Evolutionary conservation across 2,888 invertebrate genomes (phyloP), one percentile per base, ranked within the genome.

Genomic region (Harpalus rubripes): DNA sequence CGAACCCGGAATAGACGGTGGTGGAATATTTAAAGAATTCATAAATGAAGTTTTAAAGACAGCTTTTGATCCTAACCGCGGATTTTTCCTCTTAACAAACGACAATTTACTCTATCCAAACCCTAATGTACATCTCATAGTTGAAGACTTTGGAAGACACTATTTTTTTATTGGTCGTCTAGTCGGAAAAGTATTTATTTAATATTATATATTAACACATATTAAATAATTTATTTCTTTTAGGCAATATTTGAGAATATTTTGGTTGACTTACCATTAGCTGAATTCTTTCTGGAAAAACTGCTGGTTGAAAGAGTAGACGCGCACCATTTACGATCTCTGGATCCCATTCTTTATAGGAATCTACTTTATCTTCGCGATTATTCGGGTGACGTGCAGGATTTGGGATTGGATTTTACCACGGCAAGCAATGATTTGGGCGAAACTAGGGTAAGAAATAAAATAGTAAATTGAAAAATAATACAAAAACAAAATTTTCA

Each of bases 1-100:
- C 88, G 99, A 99, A 91, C 98, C 98, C 0, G 99, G 99, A 0
- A 97, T 99, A 1, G 99, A 99, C 90, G 99, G 99, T 1, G 99
- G 99, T 1, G 99, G 99, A 0, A 94, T 99, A 12, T 98, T 98
- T 90, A 93, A 99, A 72, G 99, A 99, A 91, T 99, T 99, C 90
- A 92, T 99, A 2, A 96, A 96, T 0, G 98, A 99, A 91, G 92
- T 99, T 8, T 93, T 99, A 39, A 98, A 97, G 93, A 97, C 98
- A 0, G 97, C 97, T 0, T 99, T 99, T 90, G 98, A 99, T 92
- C 98, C 99, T 0, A 98, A 98, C 90, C 93, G 99, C 82, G 99
- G 99, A 0, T 96, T 99, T 90, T 98, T 98, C 90, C 92, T 94
- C 85, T 91, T 98, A 44, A 98, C 98, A 4, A 95, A 95, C 86